Percentiles rank a stretch among this genome's conserved stretches.
These are phyloP conservation scores for Parotocinclus haroldoi DNA, from an alignment of 2,797 vertebrate genomes.

Conservation along the genomic window DNA sequence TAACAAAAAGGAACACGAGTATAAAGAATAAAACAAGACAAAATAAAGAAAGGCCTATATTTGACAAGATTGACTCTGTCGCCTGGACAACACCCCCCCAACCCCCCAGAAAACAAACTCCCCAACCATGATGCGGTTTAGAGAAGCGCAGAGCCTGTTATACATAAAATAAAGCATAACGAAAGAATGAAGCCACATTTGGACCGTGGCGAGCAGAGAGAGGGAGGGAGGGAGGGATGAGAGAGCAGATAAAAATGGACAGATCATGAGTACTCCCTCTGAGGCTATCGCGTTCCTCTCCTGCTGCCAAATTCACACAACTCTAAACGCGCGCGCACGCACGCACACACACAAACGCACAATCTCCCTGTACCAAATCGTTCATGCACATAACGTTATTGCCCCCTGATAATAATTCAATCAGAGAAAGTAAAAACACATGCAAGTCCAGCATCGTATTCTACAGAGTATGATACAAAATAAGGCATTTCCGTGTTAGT, in stretches of 20 bases:
- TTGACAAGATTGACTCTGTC: constrained; percentile 83
- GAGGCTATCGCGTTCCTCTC: constrained; percentile 24
- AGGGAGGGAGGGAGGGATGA: constrained; percentile 38
- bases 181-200: constrained; percentile 42
- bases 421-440: constrained; percentile 83
- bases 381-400: constrained; percentile 27
- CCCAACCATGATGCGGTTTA: constrained; percentile 20
- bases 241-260: constrained; percentile 53
- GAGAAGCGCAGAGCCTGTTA: constrained; percentile 10
- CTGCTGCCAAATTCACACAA: constrained; percentile 25
- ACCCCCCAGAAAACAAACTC: constrained; percentile 20
- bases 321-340: constrained; percentile 42
- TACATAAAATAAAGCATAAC: constrained; percentile 31
- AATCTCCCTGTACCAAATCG: constrained; percentile 45
- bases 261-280: constrained; percentile 42
- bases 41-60: too few species aligned
- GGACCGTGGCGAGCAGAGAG: constrained; percentile 40
- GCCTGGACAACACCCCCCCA: constrained; percentile 61
- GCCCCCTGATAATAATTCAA: constrained; percentile 61
- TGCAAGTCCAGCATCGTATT: constrained; percentile 98
- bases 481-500: constrained; percentile 95
- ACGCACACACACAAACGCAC: constrained; percentile 14
- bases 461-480: constrained; percentile 99
- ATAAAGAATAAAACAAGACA: constrained; percentile 69
- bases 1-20: constrained; percentile 70